Base-by-base conservation (phyloP, 2,113 vertebrate genomes). In the Cairina moschata region DNA sequence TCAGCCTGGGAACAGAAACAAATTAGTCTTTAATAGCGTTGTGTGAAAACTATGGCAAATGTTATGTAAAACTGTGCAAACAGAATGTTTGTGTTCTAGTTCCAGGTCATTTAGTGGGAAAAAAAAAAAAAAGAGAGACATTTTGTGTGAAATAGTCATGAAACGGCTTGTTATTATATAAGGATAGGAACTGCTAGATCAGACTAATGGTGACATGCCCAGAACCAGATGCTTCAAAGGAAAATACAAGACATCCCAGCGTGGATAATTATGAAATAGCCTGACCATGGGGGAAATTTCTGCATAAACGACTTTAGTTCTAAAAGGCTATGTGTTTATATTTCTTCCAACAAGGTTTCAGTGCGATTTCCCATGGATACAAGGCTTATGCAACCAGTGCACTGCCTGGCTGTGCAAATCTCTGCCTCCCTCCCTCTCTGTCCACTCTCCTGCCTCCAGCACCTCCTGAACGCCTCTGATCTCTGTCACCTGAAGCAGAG, bases 1-100 rank as follows among this genome's bases (percentile, higher is more conserved):
- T 96, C 90, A 89, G 90, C 58, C 83, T 83, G 91, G 83, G 91
- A 96, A 95, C 96, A 95, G 96, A 94, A 95, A 95, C 92, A 97
- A 96, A 96, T 97, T 87, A 92, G 88, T 44, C 54, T 88, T 94
- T 95, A 95, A 92, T 94, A 86, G 86, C 13, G 80, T 88, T 95
- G 93, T 95, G 93, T 94, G 93, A 97, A 92, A 96, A 94, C 88
- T 91, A 86, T 79, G 88, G 91, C 72, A 88, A 96, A 96, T 87
- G 83, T 95, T 95, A 96, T 96, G 95, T 82, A 97, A 95, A 96
- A 95, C 92, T 93, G 90, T 94, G 92, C 88, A 96, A 96, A 93
- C 84, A 96, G 44, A 96, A 96, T 85, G 94, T 92, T 96, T 96
- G 96, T 92, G 63, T 94, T 96, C 95, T 77, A 93, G 96, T 96